A percentile compares a stretch with the other conserved stretches of the same genome.
phyloP scores from a whole-genome alignment of 2,888 invertebrate genomes.

The Acleris sparsana region DNA sequence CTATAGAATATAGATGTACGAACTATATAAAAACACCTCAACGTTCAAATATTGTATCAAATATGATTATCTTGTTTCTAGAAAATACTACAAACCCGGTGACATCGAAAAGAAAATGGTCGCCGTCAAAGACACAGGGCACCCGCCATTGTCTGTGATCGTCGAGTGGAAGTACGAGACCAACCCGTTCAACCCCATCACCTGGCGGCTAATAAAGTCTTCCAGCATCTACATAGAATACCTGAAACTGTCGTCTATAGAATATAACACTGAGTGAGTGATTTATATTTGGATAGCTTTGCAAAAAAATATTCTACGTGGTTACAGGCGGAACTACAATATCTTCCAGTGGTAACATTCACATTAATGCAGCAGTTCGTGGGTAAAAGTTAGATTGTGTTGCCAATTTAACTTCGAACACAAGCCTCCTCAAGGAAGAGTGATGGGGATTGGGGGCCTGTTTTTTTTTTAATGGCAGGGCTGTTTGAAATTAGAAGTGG shows the following conservation, averaged over 20 bases:
- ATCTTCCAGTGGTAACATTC: no score
- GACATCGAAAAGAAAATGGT: conserved; percentile 86
- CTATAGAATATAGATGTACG: neutral
- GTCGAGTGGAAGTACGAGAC: conserved; percentile 92
- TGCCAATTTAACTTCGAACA: no score
- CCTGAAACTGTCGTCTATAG: conserved; percentile 88
- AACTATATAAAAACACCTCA: no score
- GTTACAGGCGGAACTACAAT: no score
- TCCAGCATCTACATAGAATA: conserved; percentile 90
- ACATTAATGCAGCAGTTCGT: no score
- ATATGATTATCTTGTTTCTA: conserved; percentile 44
- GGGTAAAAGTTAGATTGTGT: no score
- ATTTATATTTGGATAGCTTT: neutral
- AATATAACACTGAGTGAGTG: conserved; percentile 86
- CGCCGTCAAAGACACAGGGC: conserved; percentile 86
- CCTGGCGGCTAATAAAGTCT: conserved; percentile 90
- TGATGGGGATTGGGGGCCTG: no score
- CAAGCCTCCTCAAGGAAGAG: no score
- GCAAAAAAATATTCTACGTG: no score
- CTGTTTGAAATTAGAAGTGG: no score
- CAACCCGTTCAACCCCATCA: conserved; percentile 91
- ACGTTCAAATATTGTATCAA: no score
- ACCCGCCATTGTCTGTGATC: conserved; percentile 86
- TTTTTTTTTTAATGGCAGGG: no score
- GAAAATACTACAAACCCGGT: conserved; percentile 88